These are phyloP conservation scores for Erebia ligea DNA, from an alignment of 2,888 invertebrate genomes.

Conservation along the genomic window DNA sequence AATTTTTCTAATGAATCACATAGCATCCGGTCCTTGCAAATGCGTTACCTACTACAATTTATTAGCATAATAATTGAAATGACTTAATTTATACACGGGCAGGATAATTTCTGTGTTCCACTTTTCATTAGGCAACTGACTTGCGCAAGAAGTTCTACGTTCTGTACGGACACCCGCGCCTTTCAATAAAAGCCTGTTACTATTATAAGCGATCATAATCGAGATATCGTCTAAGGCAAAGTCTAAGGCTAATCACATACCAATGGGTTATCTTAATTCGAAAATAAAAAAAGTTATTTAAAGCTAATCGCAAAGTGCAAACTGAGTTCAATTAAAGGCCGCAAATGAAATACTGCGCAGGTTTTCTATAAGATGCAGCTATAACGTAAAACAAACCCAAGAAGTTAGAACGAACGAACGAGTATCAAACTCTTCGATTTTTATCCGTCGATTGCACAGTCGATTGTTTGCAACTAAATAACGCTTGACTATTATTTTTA, in stretches of 20 bases:
- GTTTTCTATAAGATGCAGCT: too few relatives aligned
- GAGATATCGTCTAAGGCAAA: slow-evolving; percentile 20
- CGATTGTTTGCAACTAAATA: too few relatives aligned
- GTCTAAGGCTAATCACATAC: slow-evolving; percentile 8
- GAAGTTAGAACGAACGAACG: too few relatives aligned
- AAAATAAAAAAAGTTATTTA: too few relatives aligned
- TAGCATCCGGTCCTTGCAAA: slow-evolving; percentile 28
- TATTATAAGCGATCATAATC: slow-evolving; percentile 15
- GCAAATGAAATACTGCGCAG: too few relatives aligned
- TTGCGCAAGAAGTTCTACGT: slow-evolving; percentile 33
- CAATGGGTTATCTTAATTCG: neutral
- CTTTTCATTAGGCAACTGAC: slow-evolving; percentile 34
- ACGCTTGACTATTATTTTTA: too few relatives aligned
- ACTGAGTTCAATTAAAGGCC: too few relatives aligned
- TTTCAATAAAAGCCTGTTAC: slow-evolving; percentile 30
- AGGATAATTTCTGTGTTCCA: slow-evolving; percentile 39
- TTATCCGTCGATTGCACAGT: too few relatives aligned
- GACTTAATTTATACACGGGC: slow-evolving; percentile 32
- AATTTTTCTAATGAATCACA: too few relatives aligned
- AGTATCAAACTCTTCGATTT: too few relatives aligned
- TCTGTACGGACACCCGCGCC: slow-evolving; percentile 29
- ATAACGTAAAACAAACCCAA: too few relatives aligned
- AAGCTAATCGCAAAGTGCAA: too few relatives aligned
- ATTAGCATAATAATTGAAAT: slow-evolving; percentile 37
- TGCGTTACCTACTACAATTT: slow-evolving; percentile 16